Conservation (phyloP, 2,888 invertebrate genomes). For the Rutpela maculata region DNA sequence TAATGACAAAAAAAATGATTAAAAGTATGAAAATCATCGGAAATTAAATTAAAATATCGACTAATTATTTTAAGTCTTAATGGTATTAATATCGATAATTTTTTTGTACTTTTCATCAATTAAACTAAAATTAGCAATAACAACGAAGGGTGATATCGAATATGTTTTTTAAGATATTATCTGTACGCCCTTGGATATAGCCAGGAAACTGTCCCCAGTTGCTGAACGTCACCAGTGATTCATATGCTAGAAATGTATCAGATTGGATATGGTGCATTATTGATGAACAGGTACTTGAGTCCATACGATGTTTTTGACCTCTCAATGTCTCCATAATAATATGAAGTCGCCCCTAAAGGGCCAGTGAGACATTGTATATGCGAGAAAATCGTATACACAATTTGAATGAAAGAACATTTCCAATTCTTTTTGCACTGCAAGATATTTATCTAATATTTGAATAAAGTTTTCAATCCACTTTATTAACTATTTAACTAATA, state of each 20-base stretch:
- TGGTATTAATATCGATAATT: no score
- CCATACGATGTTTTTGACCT: slow-evolving; percentile 51
- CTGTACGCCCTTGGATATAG: not conserved
- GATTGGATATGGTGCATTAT: slow-evolving; percentile 72
- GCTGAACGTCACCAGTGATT: slow-evolving; percentile 54
- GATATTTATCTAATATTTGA: not conserved
- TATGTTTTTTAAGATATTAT: not conserved
- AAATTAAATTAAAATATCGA: no score
- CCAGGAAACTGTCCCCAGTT: slow-evolving; percentile 36
- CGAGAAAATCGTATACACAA: not conserved
- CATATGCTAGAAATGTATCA: slow-evolving; percentile 71
- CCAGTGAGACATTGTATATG: not conserved
- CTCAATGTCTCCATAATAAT: slow-evolving; percentile 16
- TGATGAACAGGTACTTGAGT: slow-evolving; percentile 73
- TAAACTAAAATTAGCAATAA: no score
- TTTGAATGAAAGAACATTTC: not conserved
- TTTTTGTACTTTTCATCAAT: no score
- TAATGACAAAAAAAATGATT: no score
- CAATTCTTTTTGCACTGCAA: not conserved
- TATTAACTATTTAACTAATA: no score
- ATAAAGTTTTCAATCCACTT: not conserved
- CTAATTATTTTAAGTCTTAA: no score
- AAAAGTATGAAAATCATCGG: no score
- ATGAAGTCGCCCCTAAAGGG: slow-evolving; percentile 2
- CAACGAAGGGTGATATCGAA: no score